phyloP scores from a whole-genome alignment of 2,113 vertebrate genomes.

The Carlito syrichta region DNA sequence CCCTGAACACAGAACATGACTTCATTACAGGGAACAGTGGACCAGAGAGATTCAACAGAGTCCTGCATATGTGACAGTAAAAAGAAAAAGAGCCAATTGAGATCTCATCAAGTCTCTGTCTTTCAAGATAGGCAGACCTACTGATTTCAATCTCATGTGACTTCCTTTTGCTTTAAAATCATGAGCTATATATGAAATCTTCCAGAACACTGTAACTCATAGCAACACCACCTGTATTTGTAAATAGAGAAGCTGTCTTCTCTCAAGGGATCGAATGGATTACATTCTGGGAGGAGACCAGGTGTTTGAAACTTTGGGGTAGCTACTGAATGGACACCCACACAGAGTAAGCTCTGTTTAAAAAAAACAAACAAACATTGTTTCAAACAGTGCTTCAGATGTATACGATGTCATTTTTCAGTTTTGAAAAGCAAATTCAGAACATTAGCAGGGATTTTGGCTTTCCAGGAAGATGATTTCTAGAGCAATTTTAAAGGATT shows the following conservation, averaged over 20 bases:
- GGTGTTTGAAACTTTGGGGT: slow-evolving; percentile 54
- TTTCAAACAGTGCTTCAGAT: slow-evolving; percentile 45
- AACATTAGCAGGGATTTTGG: slow-evolving; percentile 58
- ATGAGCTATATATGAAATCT: slow-evolving; percentile 41
- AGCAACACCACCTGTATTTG: slow-evolving; percentile 67
- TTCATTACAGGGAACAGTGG: slow-evolving; percentile 65
- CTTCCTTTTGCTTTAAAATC: slow-evolving; percentile 49
- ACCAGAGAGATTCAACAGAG: slow-evolving; percentile 61
- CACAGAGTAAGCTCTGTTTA: slow-evolving; percentile 6
- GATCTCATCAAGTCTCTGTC: slow-evolving; percentile 43
- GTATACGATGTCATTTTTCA: slow-evolving; percentile 41
- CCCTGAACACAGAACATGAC: slow-evolving; percentile 63
- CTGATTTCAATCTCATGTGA: slow-evolving; percentile 54
- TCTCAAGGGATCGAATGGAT: slow-evolving; percentile 46
- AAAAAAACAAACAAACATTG: slow-evolving; percentile 57
- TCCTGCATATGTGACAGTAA: slow-evolving; percentile 59
- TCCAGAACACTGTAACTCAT: slow-evolving; percentile 56
- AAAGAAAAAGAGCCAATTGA: slow-evolving; percentile 53
- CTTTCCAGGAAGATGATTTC: slow-evolving; percentile 68
- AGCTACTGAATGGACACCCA: slow-evolving; percentile 59
- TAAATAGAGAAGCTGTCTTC: slow-evolving; percentile 61
- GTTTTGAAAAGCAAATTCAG: slow-evolving; percentile 59
- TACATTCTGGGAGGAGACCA: slow-evolving; percentile 43
- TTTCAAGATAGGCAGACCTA: slow-evolving; percentile 35
- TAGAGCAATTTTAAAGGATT: slow-evolving; percentile 65